phyloP scores from a whole-genome alignment of 2,797 vertebrate genomes.

The Sebastes paucispinis region DNA sequence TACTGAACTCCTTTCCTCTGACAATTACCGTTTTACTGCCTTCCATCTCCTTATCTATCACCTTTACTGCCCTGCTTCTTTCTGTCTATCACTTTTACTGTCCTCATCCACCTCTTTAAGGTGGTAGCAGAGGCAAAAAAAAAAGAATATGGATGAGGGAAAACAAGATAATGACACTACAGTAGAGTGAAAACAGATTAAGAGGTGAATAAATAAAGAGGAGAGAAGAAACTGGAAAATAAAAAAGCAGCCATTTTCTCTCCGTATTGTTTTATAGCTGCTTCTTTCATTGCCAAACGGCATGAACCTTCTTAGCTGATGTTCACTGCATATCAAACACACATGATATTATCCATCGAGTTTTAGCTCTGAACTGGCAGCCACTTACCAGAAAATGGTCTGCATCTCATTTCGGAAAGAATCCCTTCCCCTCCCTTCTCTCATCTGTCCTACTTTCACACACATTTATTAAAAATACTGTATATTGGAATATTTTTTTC shows the following conservation, averaged over 20 bases:
- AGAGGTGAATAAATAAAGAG: constrained; percentile 2
- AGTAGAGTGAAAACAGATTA: constrained; percentile 1
- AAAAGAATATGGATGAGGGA: background rate
- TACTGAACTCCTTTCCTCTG: constrained; percentile 40
- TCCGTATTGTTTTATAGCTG: constrained; percentile 5
- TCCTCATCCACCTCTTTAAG: background rate
- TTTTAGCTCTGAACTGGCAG: constrained; percentile 10
- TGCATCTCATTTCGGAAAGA: constrained; percentile 18
- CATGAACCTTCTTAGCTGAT: background rate
- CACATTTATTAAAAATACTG: constrained; percentile 30
- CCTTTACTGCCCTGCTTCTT: constrained; percentile 31
- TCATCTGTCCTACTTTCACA: constrained; percentile 55
- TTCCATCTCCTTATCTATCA: constrained; percentile 45
- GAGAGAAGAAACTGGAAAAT: background rate
- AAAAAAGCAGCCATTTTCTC: background rate
- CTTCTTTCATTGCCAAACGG: constrained; percentile 16
- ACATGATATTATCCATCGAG: constrained; percentile 18
- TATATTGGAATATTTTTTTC: constrained; percentile 20
- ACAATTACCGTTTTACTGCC: constrained; percentile 50
- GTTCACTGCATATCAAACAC: constrained; percentile 20
- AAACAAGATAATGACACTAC: background rate
- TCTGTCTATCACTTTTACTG: constrained; percentile 25
- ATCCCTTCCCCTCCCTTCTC: constrained; percentile 3
- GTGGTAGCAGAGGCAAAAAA: background rate
- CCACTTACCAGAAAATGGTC: constrained; percentile 24